These are phyloP conservation scores for Rhineura floridana DNA, from an alignment of 2,113 vertebrate genomes.

Conservation along the genomic window DNA sequence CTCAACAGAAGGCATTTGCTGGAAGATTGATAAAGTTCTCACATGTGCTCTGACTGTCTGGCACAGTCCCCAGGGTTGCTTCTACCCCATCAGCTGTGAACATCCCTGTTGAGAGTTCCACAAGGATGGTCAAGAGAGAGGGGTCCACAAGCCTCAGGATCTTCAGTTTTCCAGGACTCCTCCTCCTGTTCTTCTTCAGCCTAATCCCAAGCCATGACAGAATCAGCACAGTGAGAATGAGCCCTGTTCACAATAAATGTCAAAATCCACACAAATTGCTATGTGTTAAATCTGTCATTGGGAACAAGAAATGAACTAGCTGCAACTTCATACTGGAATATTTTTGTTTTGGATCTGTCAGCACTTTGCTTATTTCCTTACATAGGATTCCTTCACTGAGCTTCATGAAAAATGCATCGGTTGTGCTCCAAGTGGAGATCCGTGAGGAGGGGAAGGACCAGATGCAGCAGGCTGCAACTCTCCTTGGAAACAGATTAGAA, in stretches of 20 bases:
- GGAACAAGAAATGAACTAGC: not conserved
- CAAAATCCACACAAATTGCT: not conserved
- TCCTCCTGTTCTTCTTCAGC: not conserved
- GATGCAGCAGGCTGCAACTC: not conserved
- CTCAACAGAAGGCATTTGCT: not conserved
- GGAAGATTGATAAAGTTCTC: not conserved
- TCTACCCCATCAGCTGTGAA: not conserved
- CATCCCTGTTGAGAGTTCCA: not conserved
- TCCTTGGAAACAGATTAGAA: not conserved
- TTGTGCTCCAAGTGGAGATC: not conserved
- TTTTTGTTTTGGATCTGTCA: not conserved
- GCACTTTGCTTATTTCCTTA: not conserved
- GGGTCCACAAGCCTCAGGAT: too few relatives aligned
- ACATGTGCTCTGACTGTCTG: not conserved
- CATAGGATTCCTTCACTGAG: not conserved
- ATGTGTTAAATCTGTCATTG: not conserved
- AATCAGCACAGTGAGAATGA: not conserved
- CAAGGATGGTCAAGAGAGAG: not conserved
- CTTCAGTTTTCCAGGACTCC: not conserved
- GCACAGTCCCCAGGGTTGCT: not conserved
- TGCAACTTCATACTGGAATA: not conserved
- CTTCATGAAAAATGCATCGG: constrained; percentile 9
- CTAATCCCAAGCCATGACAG: not conserved
- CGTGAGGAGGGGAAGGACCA: not conserved
- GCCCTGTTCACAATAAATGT: not conserved